A percentile compares a stretch with the other conserved stretches of the same genome.
Conservation (phyloP, 2,113 vertebrate species). For the Tragelaphus buxtoni region DNA sequence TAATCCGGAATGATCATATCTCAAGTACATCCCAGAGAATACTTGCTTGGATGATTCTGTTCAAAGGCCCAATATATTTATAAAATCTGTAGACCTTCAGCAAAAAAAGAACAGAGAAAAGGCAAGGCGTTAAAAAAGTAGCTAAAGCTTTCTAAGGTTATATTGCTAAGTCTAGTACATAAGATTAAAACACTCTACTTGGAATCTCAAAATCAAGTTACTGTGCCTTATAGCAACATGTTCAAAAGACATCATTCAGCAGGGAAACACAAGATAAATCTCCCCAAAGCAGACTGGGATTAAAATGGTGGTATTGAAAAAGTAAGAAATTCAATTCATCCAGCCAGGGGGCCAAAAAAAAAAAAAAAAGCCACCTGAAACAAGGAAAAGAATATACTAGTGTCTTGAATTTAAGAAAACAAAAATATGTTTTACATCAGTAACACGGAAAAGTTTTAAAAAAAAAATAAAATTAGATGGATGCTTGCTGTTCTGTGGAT, state of each 20-base stretch:
- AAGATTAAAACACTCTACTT: neutral
- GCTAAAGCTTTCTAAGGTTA: neutral
- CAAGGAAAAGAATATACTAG: neutral
- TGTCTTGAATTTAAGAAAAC: neutral
- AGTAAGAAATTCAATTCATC: neutral
- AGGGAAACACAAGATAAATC: conserved; percentile 18
- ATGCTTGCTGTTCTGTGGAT: neutral
- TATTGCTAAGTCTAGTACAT: neutral
- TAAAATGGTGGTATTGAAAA: conserved; percentile 15
- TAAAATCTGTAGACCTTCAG: neutral
- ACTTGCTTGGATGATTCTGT: neutral
- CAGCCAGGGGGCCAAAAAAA: rapidly evolving
- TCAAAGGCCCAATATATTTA: neutral
- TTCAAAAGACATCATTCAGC: conserved; percentile 25
- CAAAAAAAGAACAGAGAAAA: neutral
- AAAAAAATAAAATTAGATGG: neutral
- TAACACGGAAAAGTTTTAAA: neutral
- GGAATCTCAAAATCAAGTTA: conserved; percentile 51
- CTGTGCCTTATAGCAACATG: neutral
- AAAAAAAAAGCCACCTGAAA: neutral
- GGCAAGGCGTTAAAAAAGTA: neutral
- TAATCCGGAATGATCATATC: neutral
- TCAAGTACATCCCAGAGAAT: neutral
- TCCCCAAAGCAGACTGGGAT: neutral
- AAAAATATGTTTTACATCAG: neutral